Percentiles rank a stretch among this genome's conserved stretches.
Conservation (phyloP, 2,113 vertebrate species). For the Calonectris borealis region DNA sequence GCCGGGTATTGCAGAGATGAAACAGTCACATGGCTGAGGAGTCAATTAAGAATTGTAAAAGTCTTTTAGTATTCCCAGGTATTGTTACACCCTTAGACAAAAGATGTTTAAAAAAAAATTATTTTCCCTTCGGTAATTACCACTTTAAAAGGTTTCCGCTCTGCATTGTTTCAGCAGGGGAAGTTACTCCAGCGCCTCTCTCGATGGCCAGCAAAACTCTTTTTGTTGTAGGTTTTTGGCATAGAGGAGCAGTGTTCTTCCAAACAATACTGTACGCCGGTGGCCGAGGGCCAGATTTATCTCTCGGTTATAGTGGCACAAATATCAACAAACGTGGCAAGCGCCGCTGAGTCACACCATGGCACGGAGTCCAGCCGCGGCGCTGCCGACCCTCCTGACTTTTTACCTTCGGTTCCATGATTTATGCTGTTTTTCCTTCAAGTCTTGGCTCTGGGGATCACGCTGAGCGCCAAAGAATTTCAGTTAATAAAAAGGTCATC, state of each 20-base stretch:
- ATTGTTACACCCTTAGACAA: conserved; percentile 10
- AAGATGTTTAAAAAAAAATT: conserved; percentile 8
- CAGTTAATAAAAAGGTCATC: neutral
- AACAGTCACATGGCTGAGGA: conserved; percentile 7
- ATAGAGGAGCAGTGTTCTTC: neutral
- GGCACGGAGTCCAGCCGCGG: fast-evolving
- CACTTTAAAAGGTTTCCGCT: conserved; percentile 40
- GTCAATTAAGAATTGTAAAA: neutral
- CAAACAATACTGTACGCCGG: neutral
- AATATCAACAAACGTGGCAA: neutral
- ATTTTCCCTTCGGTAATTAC: neutral
- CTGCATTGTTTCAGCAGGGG: neutral
- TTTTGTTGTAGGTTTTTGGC: neutral
- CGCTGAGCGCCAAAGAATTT: neutral
- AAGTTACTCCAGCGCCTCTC: neutral
- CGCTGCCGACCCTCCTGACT: neutral
- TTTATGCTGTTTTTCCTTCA: conserved; percentile 17
- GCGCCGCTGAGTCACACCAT: neutral
- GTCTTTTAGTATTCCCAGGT: neutral
- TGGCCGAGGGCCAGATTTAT: neutral
- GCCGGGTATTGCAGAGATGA: neutral
- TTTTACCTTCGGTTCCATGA: neutral
- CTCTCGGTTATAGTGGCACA: neutral
- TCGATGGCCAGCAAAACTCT: neutral
- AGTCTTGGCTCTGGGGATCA: neutral